Percentiles rank a stretch among this genome's conserved stretches.
Evolutionary conservation across 2,113 vertebrate species (phyloP).

Genomic region (Seriola quinqueradiata): DNA sequence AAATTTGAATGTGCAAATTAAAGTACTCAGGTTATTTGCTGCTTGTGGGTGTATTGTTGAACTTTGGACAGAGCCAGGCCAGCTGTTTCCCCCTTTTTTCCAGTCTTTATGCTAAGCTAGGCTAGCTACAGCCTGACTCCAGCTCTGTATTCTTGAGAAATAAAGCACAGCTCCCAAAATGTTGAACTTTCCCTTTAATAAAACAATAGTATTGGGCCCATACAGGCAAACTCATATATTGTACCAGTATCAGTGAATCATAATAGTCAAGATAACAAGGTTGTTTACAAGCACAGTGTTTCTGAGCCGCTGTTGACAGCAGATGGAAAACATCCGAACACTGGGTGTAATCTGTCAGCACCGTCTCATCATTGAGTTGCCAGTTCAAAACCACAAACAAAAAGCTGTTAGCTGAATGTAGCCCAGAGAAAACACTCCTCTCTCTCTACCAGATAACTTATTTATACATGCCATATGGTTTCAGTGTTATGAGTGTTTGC

Average conservation of each 20-base stretch:
- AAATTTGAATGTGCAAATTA: too few species aligned
- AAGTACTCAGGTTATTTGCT: too few species aligned
- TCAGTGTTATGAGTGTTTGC: conserved; percentile 31
- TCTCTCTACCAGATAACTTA: conserved; percentile 30
- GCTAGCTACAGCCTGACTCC: background rate
- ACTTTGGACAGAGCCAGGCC: background rate
- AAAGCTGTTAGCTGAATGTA: conserved; percentile 2
- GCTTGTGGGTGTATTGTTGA: background rate
- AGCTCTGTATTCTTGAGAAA: background rate
- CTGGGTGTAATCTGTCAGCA: background rate
- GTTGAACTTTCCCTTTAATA: background rate
- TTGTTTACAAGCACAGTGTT: background rate
- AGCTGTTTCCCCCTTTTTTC: background rate
- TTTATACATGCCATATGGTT: conserved; percentile 43
- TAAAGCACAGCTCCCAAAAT: background rate
- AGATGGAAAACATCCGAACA: conserved; percentile 3
- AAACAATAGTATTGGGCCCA: background rate
- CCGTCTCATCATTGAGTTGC: conserved; percentile 3
- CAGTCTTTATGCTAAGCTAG: background rate
- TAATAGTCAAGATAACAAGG: background rate
- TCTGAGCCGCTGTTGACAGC: conserved; percentile 4
- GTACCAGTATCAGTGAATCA: background rate
- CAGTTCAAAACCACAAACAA: conserved; percentile 6
- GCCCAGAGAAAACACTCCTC: conserved; percentile 13
- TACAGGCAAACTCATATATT: background rate